A percentile compares a stretch with the other conserved stretches of the same genome.
These are phyloP conservation scores for Dione juno DNA, from an alignment of 2,888 invertebrate genomes.

Conservation along the genomic window DNA sequence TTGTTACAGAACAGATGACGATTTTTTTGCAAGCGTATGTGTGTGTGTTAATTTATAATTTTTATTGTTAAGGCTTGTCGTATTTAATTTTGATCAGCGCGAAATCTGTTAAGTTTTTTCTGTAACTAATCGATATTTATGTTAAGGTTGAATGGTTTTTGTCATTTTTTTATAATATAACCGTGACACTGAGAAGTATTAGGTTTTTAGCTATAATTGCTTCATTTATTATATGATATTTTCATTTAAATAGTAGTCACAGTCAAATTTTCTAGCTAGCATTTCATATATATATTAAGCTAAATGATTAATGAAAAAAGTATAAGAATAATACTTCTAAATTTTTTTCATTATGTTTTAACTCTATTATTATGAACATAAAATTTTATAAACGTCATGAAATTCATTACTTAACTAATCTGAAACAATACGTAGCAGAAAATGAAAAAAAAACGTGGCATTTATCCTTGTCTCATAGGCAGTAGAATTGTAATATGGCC, in stretches of 20 bases:
- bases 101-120: conserved; percentile 43
- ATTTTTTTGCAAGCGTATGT: conserved; percentile 48
- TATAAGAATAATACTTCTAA: no score
- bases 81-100: conserved; percentile 51
- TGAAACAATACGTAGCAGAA: neutral
- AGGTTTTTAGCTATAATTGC: conserved; percentile 6
- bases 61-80: conserved; percentile 49
- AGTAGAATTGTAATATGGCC: conserved; percentile 20
- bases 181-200: conserved; percentile 8
- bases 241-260: neutral
- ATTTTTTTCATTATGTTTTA: no score
- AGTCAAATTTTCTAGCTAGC: no score
- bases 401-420: neutral
- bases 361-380: no score
- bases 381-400: neutral
- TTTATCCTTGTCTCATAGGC: conserved; percentile 15
- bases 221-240: neutral
- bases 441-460: conserved; percentile 2
- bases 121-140: conserved; percentile 39
- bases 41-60: conserved; percentile 57
- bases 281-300: no score
- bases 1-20: conserved; percentile 65
- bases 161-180: conserved; percentile 5
- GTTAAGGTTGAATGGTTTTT: conserved; percentile 30
- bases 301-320: no score